Evolutionary conservation across 2,888 invertebrate genomes (phyloP), one percentile per base, ranked within the genome.

Genomic region (Pediacus dermestoides): DNA sequence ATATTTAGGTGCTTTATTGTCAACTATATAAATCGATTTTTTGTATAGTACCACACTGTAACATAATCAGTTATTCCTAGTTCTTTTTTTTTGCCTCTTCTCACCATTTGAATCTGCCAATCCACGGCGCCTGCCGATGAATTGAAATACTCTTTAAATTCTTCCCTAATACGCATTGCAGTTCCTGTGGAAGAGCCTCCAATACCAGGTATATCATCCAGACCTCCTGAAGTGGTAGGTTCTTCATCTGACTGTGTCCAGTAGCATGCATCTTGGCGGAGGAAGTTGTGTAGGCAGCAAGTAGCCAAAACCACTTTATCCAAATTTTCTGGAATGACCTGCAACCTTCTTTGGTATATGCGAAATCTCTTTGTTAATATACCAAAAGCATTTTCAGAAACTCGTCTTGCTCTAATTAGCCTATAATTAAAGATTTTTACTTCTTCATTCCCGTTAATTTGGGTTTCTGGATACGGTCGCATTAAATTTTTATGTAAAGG

Each of bases 391-490:
- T 39, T 14, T 11, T 39, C 28, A 23, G 21, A 15, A 21, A 21
- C 21, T 9, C 28, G 26, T 26, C 33, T 33, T 2, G 34, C 39
- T 22, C 39, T 33, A 16, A 27, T 32, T 9, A 25, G 26, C 21
- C 31, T 16, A 16, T 25, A 32, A 32, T 37, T 37, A 16, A 13
- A 32, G 3, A 28, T 11, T 25, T 33, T 28, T 28, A 34, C 34
- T 8, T 21, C 9, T 13, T 39, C 15, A 30, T 34, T 3, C 11
- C 16, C 22, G 7, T 9, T 9, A 7, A 39, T 21, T 32, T 37
- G 21, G 9, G 3, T 35, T 21, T 37, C 41, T 13, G 36, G 37
- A 41, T 33, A 37, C 11, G 41, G 40, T 27, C 41, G 30, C 36
- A 37, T 37, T 25, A 37, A 10, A 28, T 41, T 2, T 32, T 8